Evolutionary conservation across 2,888 invertebrate genomes (phyloP), one percentile per base, ranked within the genome.

Genomic region (Cantharis nigra): DNA sequence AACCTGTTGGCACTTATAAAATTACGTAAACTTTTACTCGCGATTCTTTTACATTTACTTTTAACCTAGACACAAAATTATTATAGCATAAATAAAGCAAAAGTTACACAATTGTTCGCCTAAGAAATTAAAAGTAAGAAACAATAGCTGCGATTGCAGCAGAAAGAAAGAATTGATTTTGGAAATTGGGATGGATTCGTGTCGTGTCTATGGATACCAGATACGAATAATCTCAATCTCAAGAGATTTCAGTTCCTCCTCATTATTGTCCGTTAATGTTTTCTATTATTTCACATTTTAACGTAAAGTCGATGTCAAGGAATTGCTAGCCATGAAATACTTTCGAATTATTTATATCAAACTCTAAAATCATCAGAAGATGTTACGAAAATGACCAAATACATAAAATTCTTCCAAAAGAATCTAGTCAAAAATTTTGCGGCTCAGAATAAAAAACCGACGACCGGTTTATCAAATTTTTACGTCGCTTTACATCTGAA

Each of bases 201-300:
- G 78, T 70, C 75, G 78, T 78, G 75, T 23, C 78, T 78, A 78
- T 75, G 72, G 75, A 75, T 63, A 78, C 78, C 49, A 70, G 16
- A 20, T 49, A n/a, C 5, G 10, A 28, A 49, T 49, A 49, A 49
- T 49, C n/a, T 7, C n/a, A 49, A 20, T 69, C 78, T 69, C 78
- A 5, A 75, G 75, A 67, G 78, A 72, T 4, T 26, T 67, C 49
- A 65, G 71, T 67, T 63, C 18, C 62, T 64, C n/a, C 67, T 67
- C 72, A 70, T 77, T 77, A 77, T 63, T n/a, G 18, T 64, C 18
- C 65, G 49, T 70, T 71, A 69, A 69, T 69, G 18, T 76, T 30
- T 70, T 70, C 70, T 63, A 67, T 26, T 67, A 67, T 23, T 26
- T 26, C 14, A 67, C 65, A 67, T 67, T 26, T 67, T 26, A 23